These are phyloP conservation scores for Syndactyla subalaris DNA, from an alignment of 2,797 vertebrate genomes.

Conservation along the genomic window DNA sequence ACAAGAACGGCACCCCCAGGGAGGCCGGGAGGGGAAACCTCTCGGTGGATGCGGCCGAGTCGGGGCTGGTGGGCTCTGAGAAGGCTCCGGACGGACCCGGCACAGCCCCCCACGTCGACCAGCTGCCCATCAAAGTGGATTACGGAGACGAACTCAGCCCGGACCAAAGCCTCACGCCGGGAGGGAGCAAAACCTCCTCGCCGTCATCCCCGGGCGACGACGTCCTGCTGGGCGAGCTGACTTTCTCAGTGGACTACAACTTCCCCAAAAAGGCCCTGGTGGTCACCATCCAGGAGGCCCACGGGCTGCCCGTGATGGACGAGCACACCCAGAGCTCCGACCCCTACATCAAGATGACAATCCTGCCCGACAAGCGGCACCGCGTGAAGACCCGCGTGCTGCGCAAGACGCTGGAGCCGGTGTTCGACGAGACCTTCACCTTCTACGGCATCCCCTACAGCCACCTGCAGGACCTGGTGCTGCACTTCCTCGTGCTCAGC, in stretches of 20 bases:
- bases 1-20: slow-evolving; percentile 43
- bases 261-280: slow-evolving; percentile 97
- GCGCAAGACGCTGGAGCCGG: slow-evolving; percentile 91
- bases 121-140: slow-evolving; percentile 84
- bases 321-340: slow-evolving; percentile 89
- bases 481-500: slow-evolving; percentile 96
- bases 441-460: slow-evolving; percentile 96
- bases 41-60: slow-evolving; percentile 78
- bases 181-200: slow-evolving; percentile 84
- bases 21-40: slow-evolving; percentile 66
- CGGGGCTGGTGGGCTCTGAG: slow-evolving; percentile 26
- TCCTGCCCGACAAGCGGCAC: slow-evolving; percentile 95
- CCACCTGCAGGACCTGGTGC: slow-evolving; percentile 90
- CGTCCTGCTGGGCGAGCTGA: slow-evolving; percentile 83
- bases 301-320: slow-evolving; percentile 89
- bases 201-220: slow-evolving; percentile 88
- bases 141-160: slow-evolving; percentile 85
- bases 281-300: slow-evolving; percentile 91
- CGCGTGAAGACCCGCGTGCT: slow-evolving; percentile 95
- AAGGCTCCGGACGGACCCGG: background rate
- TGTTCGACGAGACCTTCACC: slow-evolving; percentile 97
- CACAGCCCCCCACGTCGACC: slow-evolving; percentile 67
- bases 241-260: slow-evolving; percentile 95
- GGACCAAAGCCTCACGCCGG: slow-evolving; percentile 84
- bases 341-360: slow-evolving; percentile 97